Percentiles rank a stretch among this genome's conserved stretches.
Evolutionary conservation across 2,888 invertebrate genomes (phyloP).

Genomic region (Parnassius orleans): DNA sequence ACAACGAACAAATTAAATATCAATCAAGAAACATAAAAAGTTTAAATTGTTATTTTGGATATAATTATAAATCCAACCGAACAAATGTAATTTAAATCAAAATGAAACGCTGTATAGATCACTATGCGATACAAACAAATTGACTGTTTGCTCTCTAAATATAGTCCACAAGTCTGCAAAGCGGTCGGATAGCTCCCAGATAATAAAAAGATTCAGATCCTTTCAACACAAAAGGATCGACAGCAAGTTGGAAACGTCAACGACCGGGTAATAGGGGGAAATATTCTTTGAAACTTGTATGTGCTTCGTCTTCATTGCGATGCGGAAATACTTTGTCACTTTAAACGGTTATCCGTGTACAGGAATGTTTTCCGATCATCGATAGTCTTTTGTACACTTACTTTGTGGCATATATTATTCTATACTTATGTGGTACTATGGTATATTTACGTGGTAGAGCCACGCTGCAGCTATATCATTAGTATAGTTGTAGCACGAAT

Average conservation of each 20-base stretch:
- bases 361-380: not conserved
- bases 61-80: too few relatives aligned
- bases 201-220: slow-evolving; percentile 42
- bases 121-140: slow-evolving; percentile 7
- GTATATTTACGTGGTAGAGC: too few relatives aligned
- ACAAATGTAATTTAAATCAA: not conserved
- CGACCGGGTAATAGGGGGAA: slow-evolving; percentile 27
- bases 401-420: too few relatives aligned
- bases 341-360: slow-evolving; percentile 3
- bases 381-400: too few relatives aligned
- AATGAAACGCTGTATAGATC: slow-evolving; percentile 1
- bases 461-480: too few relatives aligned
- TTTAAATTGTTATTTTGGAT: too few relatives aligned
- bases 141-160: slow-evolving; percentile 40
- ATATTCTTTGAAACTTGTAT: slow-evolving; percentile 18
- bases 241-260: slow-evolving; percentile 26
- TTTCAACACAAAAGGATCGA: slow-evolving; percentile 36
- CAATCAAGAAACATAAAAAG: too few relatives aligned
- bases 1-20: too few relatives aligned
- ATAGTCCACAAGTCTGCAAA: slow-evolving; percentile 45
- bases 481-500: too few relatives aligned
- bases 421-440: too few relatives aligned
- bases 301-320: not conserved
- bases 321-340: slow-evolving; percentile 16
- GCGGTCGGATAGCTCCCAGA: slow-evolving; percentile 55